Evolutionary conservation across 2,888 invertebrate species (phyloP).

Genomic region (Stomorhina lunata): DNA sequence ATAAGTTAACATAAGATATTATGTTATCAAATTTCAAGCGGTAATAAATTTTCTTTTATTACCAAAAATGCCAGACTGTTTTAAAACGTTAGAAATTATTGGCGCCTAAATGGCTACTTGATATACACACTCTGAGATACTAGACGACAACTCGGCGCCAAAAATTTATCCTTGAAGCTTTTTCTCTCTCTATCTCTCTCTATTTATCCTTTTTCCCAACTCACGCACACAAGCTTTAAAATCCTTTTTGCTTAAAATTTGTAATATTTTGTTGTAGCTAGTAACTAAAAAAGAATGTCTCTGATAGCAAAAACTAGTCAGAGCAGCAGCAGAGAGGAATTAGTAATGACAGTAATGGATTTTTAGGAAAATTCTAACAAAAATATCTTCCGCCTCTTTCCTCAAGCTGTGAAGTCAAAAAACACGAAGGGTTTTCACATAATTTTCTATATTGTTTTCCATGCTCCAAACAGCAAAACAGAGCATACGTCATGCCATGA

Average conservation of each 20-base stretch:
- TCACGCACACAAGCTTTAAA: not conserved
- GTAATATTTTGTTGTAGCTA: too few relatives aligned
- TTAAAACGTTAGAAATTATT: not conserved
- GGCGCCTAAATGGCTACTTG: constrained; percentile 55
- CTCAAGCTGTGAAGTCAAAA: not conserved
- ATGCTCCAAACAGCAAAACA: not conserved
- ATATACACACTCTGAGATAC: constrained; percentile 41
- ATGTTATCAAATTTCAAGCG: too few relatives aligned
- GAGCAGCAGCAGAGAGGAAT: not conserved
- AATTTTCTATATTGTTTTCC: not conserved
- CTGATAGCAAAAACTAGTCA: not conserved
- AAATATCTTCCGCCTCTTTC: constrained; percentile 28
- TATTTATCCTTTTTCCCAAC: not conserved
- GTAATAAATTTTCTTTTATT: too few relatives aligned
- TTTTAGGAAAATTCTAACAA: not conserved
- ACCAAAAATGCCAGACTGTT: not conserved
- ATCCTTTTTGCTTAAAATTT: constrained; percentile 23
- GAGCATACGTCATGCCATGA: constrained; percentile 28
- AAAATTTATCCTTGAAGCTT: constrained; percentile 47
- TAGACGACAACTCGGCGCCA: constrained; percentile 61
- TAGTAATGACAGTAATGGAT: not conserved
- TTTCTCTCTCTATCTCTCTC: not conserved
- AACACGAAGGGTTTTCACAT: constrained; percentile 9
- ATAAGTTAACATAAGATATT: too few relatives aligned
- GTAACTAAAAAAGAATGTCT: constrained; percentile 28